Evolutionary conservation across 2,797 vertebrate species (phyloP), one percentile per base, ranked within the genome.

Genomic region (Graptemys geographica): DNA sequence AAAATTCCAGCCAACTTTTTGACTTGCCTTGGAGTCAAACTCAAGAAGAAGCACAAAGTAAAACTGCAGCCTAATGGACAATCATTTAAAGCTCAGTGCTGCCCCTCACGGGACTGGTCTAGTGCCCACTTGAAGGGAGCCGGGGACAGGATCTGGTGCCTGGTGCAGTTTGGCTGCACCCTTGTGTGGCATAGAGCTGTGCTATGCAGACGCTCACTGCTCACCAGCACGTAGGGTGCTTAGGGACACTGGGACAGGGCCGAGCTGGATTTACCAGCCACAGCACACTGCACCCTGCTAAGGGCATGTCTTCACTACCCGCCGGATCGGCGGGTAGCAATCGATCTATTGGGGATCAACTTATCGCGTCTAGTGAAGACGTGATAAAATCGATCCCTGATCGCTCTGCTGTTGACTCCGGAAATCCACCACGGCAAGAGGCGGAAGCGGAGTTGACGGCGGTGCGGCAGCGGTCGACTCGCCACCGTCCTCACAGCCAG

Each of bases 11-110:
- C 10, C 19, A 65, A 51, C 25, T 13, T 8, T 44, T 51, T 44
- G 8, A 49, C 62, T 5, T 1, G 27, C n/a, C 49, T 81, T 44
- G 2, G 3, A 0, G 2, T 81, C 21, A 16, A 65, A 27, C 4
- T 11, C 8, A 7, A 52, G 47, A 53, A 81, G 53, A 41, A 8
- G 8, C 52, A 47, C 72, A 7, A 76, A 76, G 41, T 28, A 27
- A 28, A 25, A 76, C 23, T 4, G 37, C 41, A 76, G 72, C 41
- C 25, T 47, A 28, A 47, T 2, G 25, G 72, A 76, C 41, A 47
- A 47, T 9, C 72, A 76, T 37, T 37, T 19, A 69, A 37, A 21
- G n/a, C 18, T 69, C 65, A 69, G 65, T 9, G 33, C 19, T 69
- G 33, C 65, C n/a, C 18, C 65, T 8, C n/a, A 21, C 19, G 9